Evolutionary conservation across 2,888 invertebrate species (phyloP).

Genomic region (Dasypogon diadema): DNA sequence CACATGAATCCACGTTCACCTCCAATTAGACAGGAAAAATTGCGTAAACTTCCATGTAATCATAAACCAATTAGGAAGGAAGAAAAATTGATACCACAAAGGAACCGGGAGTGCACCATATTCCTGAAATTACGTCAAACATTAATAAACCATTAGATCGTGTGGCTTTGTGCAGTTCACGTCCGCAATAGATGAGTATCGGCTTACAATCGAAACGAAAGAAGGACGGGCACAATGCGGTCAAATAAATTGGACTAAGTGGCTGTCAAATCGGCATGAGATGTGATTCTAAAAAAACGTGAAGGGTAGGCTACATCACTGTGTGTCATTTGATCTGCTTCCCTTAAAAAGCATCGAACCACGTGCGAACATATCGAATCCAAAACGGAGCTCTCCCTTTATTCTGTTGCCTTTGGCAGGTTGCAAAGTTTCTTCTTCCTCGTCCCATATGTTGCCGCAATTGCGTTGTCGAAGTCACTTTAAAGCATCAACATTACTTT

Average conservation of each 20-base stretch:
- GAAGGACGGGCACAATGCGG: constrained; percentile 32
- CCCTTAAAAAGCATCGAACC: constrained; percentile 42
- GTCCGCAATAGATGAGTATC: constrained; percentile 17
- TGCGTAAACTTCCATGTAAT: constrained; percentile 32
- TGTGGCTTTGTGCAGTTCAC: constrained; percentile 2
- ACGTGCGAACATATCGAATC: constrained; percentile 27
- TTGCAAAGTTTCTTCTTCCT: constrained; percentile 2
- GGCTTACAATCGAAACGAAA: constrained; percentile 38
- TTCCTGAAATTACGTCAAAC: constrained; percentile 38
- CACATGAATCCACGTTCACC: neutral
- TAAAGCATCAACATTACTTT: constrained; percentile 41
- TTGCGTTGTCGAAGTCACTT: constrained; percentile 48
- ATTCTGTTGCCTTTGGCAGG: constrained; percentile 11
- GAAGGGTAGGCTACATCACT: neutral
- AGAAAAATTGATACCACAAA: constrained; percentile 40
- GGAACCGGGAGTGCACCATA: neutral
- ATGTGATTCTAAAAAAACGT: constrained; percentile 48
- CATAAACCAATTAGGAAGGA: constrained; percentile 43
- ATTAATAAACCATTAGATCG: constrained; percentile 49
- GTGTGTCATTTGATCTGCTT: constrained; percentile 29
- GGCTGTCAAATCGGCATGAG: constrained; percentile 49
- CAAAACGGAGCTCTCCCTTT: neutral
- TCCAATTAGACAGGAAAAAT: neutral
- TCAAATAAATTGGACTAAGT: constrained; percentile 51
- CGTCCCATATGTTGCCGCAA: constrained; percentile 37